Percentiles rank a stretch among this genome's conserved stretches.
These are phyloP conservation scores for Thera britannica DNA, from an alignment of 2,888 invertebrate genomes.

Conservation along the genomic window DNA sequence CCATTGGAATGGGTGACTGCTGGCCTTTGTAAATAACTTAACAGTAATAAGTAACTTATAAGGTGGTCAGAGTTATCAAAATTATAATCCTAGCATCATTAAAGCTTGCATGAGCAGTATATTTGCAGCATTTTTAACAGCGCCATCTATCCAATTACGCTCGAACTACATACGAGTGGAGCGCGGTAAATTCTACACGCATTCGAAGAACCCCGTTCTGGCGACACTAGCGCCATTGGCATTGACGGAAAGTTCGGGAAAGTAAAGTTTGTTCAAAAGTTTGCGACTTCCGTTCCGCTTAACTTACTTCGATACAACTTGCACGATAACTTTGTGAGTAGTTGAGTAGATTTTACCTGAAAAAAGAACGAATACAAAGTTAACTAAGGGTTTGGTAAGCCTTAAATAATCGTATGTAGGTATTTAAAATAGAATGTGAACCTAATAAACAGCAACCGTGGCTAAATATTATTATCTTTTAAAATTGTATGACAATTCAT, in stretches of 20 bases:
- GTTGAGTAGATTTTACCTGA: conserved; percentile 31
- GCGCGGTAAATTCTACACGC: conserved; percentile 29
- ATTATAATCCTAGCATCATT: too few species aligned
- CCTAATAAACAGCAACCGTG: too few species aligned
- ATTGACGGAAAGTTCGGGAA: conserved; percentile 41
- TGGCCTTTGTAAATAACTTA: not conserved
- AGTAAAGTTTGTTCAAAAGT: conserved; percentile 53
- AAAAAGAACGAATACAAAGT: conserved; percentile 22
- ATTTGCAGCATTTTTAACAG: conserved; percentile 22
- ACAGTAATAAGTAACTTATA: too few species aligned
- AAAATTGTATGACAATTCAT: too few species aligned
- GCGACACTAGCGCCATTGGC: conserved; percentile 52
- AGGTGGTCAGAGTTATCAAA: too few species aligned
- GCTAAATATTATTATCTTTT: too few species aligned
- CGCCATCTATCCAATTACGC: conserved; percentile 54
- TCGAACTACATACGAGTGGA: conserved; percentile 42
- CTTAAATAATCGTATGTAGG: too few species aligned
- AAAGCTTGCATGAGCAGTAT: not conserved
- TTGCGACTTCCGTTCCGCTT: conserved; percentile 22
- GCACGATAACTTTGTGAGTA: not conserved
- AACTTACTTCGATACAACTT: conserved; percentile 24
- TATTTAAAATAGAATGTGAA: too few species aligned
- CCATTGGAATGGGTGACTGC: not conserved
- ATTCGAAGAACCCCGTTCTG: conserved; percentile 45
- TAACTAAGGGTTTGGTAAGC: not conserved